Evolutionary conservation across 2,888 invertebrate species (phyloP).

Genomic region (Hemicrepidius hirtus): DNA sequence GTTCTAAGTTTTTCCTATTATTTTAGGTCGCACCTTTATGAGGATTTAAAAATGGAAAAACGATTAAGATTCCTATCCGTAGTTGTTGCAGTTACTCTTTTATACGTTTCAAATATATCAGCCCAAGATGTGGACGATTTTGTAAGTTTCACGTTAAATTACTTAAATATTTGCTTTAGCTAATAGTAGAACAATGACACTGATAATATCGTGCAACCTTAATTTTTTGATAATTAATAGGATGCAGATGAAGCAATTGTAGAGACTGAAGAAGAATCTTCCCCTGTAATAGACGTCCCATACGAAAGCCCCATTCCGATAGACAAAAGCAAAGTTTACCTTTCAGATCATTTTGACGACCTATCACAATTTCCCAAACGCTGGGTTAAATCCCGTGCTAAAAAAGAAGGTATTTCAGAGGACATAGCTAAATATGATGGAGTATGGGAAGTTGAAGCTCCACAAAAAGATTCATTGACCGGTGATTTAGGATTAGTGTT

Average conservation of each 20-base stretch:
- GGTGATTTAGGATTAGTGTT: conserved; percentile 92
- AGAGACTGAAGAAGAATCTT: conserved; percentile 63
- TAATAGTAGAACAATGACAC: no score
- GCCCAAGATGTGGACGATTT: conserved; percentile 58
- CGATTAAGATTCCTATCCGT: conserved; percentile 20
- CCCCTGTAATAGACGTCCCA: conserved; percentile 71
- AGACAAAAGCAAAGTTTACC: conserved; percentile 79
- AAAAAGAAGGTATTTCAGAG: conserved; percentile 91
- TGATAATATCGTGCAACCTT: no score
- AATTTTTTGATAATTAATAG: conserved; percentile 40
- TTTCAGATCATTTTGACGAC: conserved; percentile 93
- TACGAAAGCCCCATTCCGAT: conserved; percentile 83
- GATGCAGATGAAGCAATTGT: conserved; percentile 64
- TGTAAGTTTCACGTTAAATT: conserved; percentile 54
- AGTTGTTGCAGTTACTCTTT: conserved; percentile 19
- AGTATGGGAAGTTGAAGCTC: conserved; percentile 83
- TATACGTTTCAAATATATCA: conserved; percentile 19
- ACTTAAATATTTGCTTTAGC: no score
- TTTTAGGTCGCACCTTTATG: conserved; percentile 35
- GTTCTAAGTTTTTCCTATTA: background rate
- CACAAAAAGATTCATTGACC: conserved; percentile 82
- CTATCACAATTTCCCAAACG: conserved; percentile 80
- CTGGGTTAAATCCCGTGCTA: conserved; percentile 93
- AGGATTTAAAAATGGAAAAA: conserved; percentile 37
- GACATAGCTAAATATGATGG: conserved; percentile 97